Evolutionary conservation across 2,113 vertebrate genomes (phyloP), one percentile per base, ranked within the genome.

Genomic region (Copsychus sechellarum): DNA sequence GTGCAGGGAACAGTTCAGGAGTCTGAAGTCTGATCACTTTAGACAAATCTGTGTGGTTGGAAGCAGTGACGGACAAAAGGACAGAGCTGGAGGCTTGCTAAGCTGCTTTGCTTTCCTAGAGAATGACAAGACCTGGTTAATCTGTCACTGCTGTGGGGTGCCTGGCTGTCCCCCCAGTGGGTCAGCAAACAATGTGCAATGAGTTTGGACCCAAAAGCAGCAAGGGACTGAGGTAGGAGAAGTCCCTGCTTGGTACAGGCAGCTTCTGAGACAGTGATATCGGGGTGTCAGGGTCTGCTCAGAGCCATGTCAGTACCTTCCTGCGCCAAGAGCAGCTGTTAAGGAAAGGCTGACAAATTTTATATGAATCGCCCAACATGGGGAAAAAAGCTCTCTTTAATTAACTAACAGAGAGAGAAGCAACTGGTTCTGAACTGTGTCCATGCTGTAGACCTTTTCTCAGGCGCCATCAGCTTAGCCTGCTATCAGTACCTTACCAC

Each of bases 11-110:
- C 0, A 1, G 33, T 94, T 96, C 54, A 90, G 58, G 74, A 76
- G 47, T 53, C 79, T 92, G 60, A 70, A 94, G 81, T 69, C 85
- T 84, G 94, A 96, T 93, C 7, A 8, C 73, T 94, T 92, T 34
- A 90, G 90, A 56, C 40, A 78, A 79, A 91, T 94, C 93, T 4
- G 11, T 60, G 38, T 70, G n/a, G 38, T 34, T 72, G 78, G 70
- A 92, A 94, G 60, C 48, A 81, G 31, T 67, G 74, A 43, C 51
- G 73, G 87, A 80, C 40, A 50, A 66, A 88, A 73, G 66, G 91
- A 90, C 1, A 9, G 64, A 91, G 71, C 82, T 86, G 80, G 21
- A 28, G 66, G 42, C 60, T 93, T 84, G 47, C 82, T 94, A 74
- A 96, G 69, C 79, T 86, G 42, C 71, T 95, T 92, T 94, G 42